A percentile compares a stretch with the other conserved stretches of the same genome.
These are phyloP conservation scores for Ormyrus thymus DNA, from an alignment of 2,888 invertebrate species.

Conservation along the genomic window DNA sequence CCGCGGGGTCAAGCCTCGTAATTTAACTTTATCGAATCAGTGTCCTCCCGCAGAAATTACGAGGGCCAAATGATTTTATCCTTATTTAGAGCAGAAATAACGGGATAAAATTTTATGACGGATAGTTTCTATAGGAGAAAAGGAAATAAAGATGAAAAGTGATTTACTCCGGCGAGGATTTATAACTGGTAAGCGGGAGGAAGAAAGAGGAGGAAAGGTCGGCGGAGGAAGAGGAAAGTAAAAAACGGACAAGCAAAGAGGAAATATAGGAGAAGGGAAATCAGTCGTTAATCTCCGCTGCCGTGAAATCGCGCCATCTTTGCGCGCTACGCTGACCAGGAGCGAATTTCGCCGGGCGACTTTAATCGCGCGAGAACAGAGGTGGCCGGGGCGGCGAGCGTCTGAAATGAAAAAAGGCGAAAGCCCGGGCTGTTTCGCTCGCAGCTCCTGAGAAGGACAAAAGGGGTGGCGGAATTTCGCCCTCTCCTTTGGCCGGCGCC, in stretches of 20 bases:
- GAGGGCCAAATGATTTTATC: neutral
- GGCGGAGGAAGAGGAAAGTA: slow-evolving; percentile 53
- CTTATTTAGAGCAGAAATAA: too few relatives aligned
- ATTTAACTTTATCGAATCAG: slow-evolving; percentile 62
- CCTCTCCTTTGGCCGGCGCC: slow-evolving; percentile 49
- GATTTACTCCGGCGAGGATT: slow-evolving; percentile 65
- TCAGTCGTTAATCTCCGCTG: slow-evolving; percentile 62
- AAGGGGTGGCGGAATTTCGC: slow-evolving; percentile 22
- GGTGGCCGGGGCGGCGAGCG: neutral
- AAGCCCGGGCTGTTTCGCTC: too few relatives aligned
- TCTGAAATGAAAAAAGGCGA: neutral
- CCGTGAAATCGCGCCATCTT: slow-evolving; percentile 59
- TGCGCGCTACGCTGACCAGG: slow-evolving; percentile 50
- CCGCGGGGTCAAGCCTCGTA: slow-evolving; percentile 54
- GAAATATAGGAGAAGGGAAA: slow-evolving; percentile 39
- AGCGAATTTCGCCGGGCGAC: slow-evolving; percentile 8
- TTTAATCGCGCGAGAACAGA: slow-evolving; percentile 3
- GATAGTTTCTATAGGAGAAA: neutral
- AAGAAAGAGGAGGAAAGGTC: slow-evolving; percentile 36
- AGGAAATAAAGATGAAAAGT: slow-evolving; percentile 4
- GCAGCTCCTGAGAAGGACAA: slow-evolving; percentile 13
- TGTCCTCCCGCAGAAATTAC: slow-evolving; percentile 46
- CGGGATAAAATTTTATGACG: neutral
- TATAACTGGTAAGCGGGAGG: slow-evolving; percentile 57
- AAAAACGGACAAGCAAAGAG: slow-evolving; percentile 33